Percentiles rank a stretch among this genome's conserved stretches.
phyloP scores from a whole-genome alignment of 2,113 vertebrate species.

The Lasiurus cinereus region DNA sequence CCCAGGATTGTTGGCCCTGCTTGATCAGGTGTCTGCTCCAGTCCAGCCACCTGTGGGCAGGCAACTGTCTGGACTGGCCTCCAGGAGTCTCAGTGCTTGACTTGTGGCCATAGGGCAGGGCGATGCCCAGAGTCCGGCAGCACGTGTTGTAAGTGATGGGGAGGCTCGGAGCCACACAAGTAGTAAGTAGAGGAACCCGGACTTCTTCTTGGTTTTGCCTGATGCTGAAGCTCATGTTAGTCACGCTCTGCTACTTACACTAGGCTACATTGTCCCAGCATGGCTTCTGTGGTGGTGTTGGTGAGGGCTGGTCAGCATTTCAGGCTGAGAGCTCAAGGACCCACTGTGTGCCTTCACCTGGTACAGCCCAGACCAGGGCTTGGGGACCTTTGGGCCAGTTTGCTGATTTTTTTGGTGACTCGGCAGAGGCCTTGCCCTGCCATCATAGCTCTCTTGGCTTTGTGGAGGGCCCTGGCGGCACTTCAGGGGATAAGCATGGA shows the following conservation, averaged over 20 bases:
- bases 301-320: neutral
- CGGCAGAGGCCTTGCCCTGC: neutral
- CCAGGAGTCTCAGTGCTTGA: neutral
- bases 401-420: neutral
- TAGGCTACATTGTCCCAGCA: neutral
- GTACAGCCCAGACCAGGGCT: neutral
- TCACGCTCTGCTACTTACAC: rapidly evolving
- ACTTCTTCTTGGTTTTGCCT: neutral
- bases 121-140: neutral
- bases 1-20: neutral
- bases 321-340: neutral
- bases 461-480: neutral
- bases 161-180: neutral
- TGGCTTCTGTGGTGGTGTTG: neutral
- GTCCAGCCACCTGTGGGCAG: neutral
- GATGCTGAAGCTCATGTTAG: neutral
- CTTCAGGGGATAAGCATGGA: neutral
- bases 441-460: neutral
- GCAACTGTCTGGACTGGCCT: neutral
- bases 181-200: neutral
- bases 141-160: neutral
- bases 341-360: neutral
- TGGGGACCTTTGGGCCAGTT: neutral
- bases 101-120: neutral
- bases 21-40: neutral